phyloP scores from a whole-genome alignment of 2,797 vertebrate genomes.

The Schizothorax lantsangensis region DNA sequence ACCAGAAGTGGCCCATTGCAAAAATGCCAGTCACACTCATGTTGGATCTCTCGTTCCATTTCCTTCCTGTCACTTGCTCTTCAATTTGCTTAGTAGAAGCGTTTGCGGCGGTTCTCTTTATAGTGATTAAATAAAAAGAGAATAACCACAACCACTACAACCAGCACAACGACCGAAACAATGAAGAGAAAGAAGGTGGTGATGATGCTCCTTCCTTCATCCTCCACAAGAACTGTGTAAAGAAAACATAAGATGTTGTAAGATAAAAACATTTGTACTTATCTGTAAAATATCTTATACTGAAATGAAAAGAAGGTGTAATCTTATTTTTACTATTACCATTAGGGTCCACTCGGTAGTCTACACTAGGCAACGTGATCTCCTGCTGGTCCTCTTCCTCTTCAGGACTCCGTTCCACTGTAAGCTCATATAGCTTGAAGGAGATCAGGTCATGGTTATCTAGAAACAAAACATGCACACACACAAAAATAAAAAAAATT shows the following conservation, averaged over 20 bases:
- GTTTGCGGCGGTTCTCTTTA: constrained; percentile 92
- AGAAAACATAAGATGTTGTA: constrained; percentile 9
- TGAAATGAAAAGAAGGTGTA: neutral
- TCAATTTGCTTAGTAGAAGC: constrained; percentile 86
- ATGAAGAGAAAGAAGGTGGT: constrained; percentile 87
- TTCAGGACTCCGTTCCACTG: constrained; percentile 77
- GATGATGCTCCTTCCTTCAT: constrained; percentile 83
- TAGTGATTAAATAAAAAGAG: constrained; percentile 87
- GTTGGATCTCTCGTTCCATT: neutral
- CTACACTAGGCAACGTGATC: constrained; percentile 85
- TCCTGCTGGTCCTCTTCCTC: constrained; percentile 83
- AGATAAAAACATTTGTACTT: neutral
- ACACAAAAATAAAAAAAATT: neutral
- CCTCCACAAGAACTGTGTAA: constrained; percentile 77
- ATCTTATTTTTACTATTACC: constrained; percentile 38
- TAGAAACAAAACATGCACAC: constrained; percentile 62
- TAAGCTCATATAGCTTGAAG: constrained; percentile 91
- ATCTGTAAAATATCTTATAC: too few relatives aligned
- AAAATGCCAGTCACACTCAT: constrained; percentile 16
- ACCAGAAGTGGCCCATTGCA: neutral
- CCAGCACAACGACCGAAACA: constrained; percentile 85
- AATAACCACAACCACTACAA: constrained; percentile 83
- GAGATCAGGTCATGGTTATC: constrained; percentile 96
- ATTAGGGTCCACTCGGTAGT: constrained; percentile 85
- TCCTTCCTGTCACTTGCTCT: neutral